Evolutionary conservation across 2,888 invertebrate species (phyloP).

Genomic region (Pyralis farinalis): DNA sequence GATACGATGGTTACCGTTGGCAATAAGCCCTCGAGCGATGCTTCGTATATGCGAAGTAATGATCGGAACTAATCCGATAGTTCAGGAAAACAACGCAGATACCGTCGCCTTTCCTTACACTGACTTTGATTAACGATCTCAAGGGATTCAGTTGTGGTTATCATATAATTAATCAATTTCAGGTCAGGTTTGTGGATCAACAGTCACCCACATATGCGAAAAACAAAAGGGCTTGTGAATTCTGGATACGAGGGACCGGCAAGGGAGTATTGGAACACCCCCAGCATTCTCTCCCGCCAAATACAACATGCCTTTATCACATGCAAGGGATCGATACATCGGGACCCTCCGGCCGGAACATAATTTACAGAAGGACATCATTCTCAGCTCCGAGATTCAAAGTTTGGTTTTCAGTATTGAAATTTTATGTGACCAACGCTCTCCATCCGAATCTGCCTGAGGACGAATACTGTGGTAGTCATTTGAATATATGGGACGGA

Average conservation of each 20-base stretch:
- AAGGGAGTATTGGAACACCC: constrained; percentile 92
- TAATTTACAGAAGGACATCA: constrained; percentile 77
- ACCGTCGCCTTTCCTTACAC: constrained; percentile 18
- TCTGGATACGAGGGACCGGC: constrained; percentile 90
- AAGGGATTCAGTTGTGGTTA: constrained; percentile 28
- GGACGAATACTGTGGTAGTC: constrained; percentile 90
- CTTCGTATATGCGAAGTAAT: too few relatives aligned
- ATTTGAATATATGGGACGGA: constrained; percentile 93
- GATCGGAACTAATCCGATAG: constrained; percentile 3
- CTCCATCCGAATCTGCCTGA: constrained; percentile 83
- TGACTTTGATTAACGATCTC: constrained; percentile 28
- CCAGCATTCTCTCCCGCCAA: constrained; percentile 91
- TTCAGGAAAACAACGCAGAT: constrained; percentile 20
- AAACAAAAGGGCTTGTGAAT: constrained; percentile 91
- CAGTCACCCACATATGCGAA: constrained; percentile 92
- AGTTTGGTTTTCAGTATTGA: constrained; percentile 92
- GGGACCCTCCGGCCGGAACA: constrained; percentile 79
- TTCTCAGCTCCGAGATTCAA: constrained; percentile 86
- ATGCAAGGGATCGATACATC: constrained; percentile 84
- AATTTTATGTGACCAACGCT: constrained; percentile 89
- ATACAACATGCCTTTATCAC: constrained; percentile 94
- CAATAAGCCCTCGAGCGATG: too few relatives aligned
- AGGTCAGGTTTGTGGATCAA: constrained; percentile 92
- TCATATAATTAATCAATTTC: constrained; percentile 53
- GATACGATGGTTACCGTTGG: too few relatives aligned